phyloP scores from a whole-genome alignment of 2,888 invertebrate species.

The Ichneumoninae sp. region DNA sequence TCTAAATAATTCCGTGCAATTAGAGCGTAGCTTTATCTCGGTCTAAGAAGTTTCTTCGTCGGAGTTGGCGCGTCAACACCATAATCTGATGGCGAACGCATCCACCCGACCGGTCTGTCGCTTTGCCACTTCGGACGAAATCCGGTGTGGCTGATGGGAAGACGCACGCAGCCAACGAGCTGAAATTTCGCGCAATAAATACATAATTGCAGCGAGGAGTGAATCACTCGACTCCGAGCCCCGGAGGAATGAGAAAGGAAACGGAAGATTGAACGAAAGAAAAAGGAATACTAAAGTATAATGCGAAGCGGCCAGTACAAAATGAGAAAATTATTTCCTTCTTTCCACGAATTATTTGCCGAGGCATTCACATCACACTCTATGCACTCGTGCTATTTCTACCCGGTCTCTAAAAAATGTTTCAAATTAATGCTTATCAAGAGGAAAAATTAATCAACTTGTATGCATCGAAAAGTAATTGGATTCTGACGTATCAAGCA shows the following conservation, averaged over 20 bases:
- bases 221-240: constrained; percentile 66
- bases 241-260: constrained; percentile 20
- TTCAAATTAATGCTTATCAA: background rate
- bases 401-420: constrained; percentile 11
- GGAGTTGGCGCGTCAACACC: constrained; percentile 70
- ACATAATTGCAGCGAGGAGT: constrained; percentile 76
- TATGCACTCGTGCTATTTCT: background rate
- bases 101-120: constrained; percentile 68
- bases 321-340: constrained; percentile 48
- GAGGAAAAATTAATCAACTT: background rate
- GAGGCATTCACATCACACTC: constrained; percentile 2
- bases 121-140: constrained; percentile 50
- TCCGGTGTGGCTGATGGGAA: constrained; percentile 60
- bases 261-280: constrained; percentile 19
- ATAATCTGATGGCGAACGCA: constrained; percentile 76
- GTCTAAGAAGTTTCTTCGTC: constrained; percentile 61
- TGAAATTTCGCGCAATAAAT: constrained; percentile 80
- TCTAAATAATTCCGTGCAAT: constrained; percentile 72
- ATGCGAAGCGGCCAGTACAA: background rate
- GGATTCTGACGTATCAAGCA: background rate
- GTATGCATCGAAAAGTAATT: background rate
- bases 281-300: constrained; percentile 14
- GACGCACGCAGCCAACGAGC: constrained; percentile 57
- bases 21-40: constrained; percentile 58
- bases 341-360: constrained; percentile 31